phyloP scores from a whole-genome alignment of 2,888 invertebrate genomes.

The Linyphia triangularis region DNA sequence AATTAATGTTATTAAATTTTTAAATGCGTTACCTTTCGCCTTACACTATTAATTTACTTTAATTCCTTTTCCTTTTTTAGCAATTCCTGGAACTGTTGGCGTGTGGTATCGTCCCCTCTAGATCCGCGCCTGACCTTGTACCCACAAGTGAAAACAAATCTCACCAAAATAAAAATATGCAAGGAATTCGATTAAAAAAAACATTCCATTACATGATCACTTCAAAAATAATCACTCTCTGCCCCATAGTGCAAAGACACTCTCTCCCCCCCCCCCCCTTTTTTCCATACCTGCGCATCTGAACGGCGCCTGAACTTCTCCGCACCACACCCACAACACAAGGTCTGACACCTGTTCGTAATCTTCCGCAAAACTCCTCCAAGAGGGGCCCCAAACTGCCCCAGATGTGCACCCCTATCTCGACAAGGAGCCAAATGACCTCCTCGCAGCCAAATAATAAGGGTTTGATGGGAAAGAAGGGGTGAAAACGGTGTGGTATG shows the following conservation, averaged over 20 bases:
- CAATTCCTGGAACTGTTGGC: too few relatives aligned
- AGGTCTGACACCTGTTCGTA: conserved; percentile 51
- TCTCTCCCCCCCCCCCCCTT: conserved; percentile 9
- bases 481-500: conserved; percentile 39
- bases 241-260: conserved; percentile 18
- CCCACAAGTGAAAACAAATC: too few relatives aligned
- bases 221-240: not conserved
- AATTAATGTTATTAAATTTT: too few relatives aligned
- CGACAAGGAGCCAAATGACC: not conserved
- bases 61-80: too few relatives aligned
- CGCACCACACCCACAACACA: conserved; percentile 57
- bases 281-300: conserved; percentile 35
- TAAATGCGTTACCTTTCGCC: too few relatives aligned
- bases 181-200: not conserved
- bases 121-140: too few relatives aligned
- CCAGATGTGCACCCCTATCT: not conserved
- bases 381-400: not conserved
- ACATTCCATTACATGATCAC: not conserved
- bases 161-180: not conserved
- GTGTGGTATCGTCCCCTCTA: too few relatives aligned
- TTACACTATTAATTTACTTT: too few relatives aligned
- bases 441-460: not conserved
- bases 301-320: conserved; percentile 38
- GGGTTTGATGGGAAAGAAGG: not conserved
- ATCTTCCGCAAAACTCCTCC: not conserved